These are phyloP conservation scores for Trichonephila clavipes DNA, from an alignment of 1,140 invertebrate species.

Conservation along the genomic window DNA sequence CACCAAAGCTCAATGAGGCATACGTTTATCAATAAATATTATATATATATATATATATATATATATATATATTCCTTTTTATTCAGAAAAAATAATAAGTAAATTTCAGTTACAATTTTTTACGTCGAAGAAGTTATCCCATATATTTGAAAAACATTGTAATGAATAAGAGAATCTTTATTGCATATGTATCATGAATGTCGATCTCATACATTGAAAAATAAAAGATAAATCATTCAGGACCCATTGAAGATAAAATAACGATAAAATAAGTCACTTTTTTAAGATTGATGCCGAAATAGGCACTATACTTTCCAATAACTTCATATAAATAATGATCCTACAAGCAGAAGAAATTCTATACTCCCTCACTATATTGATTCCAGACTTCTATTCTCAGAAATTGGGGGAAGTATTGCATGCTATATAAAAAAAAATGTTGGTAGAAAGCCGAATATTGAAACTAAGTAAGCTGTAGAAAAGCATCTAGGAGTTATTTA, in stretches of 20 bases:
- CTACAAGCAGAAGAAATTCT: not conserved
- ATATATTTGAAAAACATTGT: not conserved
- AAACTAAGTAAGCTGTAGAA: not conserved
- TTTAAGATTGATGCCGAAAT: not conserved
- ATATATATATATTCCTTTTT: not conserved
- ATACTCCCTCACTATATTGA: not conserved
- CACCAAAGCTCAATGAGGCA: too few relatives aligned
- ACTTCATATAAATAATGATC: constrained; percentile 45
- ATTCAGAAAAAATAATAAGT: not conserved
- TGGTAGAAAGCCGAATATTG: not conserved
- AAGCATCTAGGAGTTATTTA: too few relatives aligned
- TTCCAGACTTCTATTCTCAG: not conserved
- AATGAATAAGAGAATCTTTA: not conserved
- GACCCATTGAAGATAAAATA: not conserved
- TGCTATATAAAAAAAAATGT: not conserved
- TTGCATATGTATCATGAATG: not conserved
- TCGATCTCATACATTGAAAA: not conserved
- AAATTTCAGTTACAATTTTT: not conserved
- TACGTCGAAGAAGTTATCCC: not conserved
- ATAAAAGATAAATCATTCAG: constrained; percentile 32
- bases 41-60: too few relatives aligned
- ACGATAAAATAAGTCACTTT: not conserved
- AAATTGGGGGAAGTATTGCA: not conserved
- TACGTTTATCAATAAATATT: too few relatives aligned
- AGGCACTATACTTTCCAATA: constrained; percentile 22